phyloP scores from a whole-genome alignment of 1,140 invertebrate species.

The Drosophila mayri region DNA sequence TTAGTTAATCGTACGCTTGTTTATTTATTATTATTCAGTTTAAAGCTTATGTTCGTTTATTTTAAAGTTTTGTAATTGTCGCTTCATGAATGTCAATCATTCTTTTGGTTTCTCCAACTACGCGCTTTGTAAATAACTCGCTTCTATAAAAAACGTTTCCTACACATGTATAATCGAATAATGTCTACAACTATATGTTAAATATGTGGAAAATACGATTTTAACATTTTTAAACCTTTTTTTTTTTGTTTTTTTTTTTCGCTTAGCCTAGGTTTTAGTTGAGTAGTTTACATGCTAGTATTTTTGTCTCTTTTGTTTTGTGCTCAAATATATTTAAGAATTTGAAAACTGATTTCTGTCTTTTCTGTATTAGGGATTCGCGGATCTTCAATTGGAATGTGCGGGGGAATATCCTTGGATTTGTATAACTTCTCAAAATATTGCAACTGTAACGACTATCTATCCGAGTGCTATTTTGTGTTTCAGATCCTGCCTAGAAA shows the following conservation, averaged over 20 bases:
- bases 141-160: constrained; percentile 68
- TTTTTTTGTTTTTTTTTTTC: constrained; percentile 22
- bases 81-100: constrained; percentile 38
- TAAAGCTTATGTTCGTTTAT: constrained; percentile 71
- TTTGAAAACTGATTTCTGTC: constrained; percentile 58
- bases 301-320: constrained; percentile 58
- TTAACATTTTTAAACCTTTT: constrained; percentile 43
- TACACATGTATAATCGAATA: constrained; percentile 81
- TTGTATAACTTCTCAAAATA: constrained; percentile 62
- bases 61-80: constrained; percentile 65
- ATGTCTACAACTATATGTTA: constrained; percentile 73
- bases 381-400: constrained; percentile 64
- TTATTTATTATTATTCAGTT: constrained; percentile 76
- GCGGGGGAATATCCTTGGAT: constrained; percentile 40
- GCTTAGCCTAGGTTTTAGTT: constrained; percentile 65
- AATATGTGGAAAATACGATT: constrained; percentile 74
- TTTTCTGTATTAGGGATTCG: constrained; percentile 24
- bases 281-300: constrained; percentile 66
- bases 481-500: constrained; percentile 68
- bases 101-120: constrained; percentile 64
- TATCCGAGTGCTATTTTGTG: constrained; percentile 36
- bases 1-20: constrained; percentile 53
- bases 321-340: constrained; percentile 73
- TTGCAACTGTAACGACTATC: constrained; percentile 60
- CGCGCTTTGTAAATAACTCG: constrained; percentile 70